Evolutionary conservation across 2,797 vertebrate species (phyloP).

Genomic region (Sebastes taczanowskii): DNA sequence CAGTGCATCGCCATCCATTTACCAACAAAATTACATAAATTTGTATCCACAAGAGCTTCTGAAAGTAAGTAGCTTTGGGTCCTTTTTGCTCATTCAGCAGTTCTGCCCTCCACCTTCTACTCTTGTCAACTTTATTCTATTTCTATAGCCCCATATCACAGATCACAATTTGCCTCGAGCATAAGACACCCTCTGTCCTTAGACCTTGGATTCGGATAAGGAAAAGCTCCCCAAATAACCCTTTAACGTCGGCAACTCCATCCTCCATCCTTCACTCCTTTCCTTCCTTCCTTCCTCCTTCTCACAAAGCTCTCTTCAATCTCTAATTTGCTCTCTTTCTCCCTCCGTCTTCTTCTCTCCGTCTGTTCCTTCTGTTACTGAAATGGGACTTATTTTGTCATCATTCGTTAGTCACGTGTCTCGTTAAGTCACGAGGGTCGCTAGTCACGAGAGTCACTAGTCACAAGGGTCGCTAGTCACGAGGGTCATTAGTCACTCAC

Average conservation of each 20-base stretch:
- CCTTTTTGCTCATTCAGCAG: neutral
- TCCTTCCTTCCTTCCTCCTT: too few species aligned
- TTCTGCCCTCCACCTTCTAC: neutral
- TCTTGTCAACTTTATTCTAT: neutral
- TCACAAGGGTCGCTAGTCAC: accelerated
- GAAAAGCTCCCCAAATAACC: neutral
- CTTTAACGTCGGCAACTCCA: neutral
- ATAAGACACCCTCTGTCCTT: neutral
- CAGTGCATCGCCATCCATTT: neutral
- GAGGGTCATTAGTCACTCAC: too few species aligned
- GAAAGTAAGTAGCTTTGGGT: neutral
- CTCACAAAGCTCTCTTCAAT: neutral
- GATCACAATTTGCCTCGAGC: neutral
- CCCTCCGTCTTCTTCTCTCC: neutral
- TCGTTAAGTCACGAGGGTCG: too few species aligned
- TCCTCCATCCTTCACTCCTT: neutral
- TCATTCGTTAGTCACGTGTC: too few species aligned
- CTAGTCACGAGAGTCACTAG: too few species aligned
- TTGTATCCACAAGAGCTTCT: neutral
- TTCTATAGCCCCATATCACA: neutral
- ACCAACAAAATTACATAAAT: slow-evolving; percentile 13
- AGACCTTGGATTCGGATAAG: neutral
- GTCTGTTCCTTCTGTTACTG: neutral
- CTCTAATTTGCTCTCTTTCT: neutral
- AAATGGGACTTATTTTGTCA: too few species aligned